Percentiles rank a stretch among this genome's conserved stretches.
Evolutionary conservation across 2,888 invertebrate species (phyloP).

Genomic region (Thalpophila matura): DNA sequence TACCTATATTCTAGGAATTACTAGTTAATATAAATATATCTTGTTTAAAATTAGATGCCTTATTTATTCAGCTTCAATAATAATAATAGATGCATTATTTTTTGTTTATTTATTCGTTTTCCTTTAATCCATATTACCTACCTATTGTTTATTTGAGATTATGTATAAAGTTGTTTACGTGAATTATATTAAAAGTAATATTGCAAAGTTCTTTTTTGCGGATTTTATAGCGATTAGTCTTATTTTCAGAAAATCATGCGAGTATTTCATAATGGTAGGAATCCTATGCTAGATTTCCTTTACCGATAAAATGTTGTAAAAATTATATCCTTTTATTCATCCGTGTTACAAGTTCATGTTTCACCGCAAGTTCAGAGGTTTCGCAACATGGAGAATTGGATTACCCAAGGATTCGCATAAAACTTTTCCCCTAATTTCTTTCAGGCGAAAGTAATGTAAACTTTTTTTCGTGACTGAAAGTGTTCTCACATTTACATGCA

Average conservation of each 20-base stretch:
- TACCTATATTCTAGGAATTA: not conserved
- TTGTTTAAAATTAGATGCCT: not conserved
- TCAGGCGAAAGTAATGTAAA: not conserved
- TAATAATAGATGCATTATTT: not conserved
- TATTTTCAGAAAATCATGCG: no score
- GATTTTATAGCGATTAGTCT: no score
- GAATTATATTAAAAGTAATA: no score
- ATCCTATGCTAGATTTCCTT: not conserved
- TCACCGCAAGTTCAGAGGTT: constrained; percentile 11
- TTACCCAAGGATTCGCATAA: not conserved
- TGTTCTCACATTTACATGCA: no score
- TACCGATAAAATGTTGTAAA: not conserved
- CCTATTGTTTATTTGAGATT: not conserved
- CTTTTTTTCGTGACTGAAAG: constrained; percentile 33
- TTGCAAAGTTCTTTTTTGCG: not conserved
- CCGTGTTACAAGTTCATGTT: constrained; percentile 19
- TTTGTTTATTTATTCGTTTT: not conserved
- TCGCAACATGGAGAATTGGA: constrained; percentile 8
- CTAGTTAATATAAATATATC: no score
- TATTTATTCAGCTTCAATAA: not conserved
- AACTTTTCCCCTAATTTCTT: constrained; percentile 17
- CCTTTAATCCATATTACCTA: not conserved
- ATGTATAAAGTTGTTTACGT: not conserved
- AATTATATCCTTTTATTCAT: not conserved
- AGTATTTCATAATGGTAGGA: no score